Conservation (phyloP, 2,888 invertebrate genomes). For the Pogonocherus hispidulus region DNA sequence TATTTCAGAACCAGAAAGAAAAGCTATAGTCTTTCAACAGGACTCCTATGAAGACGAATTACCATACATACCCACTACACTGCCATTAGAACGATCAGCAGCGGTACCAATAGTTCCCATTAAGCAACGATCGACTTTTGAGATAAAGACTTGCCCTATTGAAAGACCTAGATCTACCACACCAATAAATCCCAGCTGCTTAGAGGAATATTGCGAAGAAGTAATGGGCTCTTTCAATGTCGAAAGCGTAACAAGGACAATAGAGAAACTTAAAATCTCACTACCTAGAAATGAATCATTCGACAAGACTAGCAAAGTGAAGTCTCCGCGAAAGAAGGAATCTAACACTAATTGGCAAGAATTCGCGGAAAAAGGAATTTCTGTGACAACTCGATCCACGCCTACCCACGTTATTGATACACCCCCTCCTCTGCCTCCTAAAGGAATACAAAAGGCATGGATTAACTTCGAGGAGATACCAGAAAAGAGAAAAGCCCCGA, state of each 20-base stretch:
- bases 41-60: slow-evolving; percentile 88
- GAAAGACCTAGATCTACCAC: slow-evolving; percentile 83
- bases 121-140: slow-evolving; percentile 76
- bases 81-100: slow-evolving; percentile 87
- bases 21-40: slow-evolving; percentile 82
- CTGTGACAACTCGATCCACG: slow-evolving; percentile 50
- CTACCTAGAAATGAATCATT: slow-evolving; percentile 69
- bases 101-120: slow-evolving; percentile 87
- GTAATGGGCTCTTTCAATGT: slow-evolving; percentile 59
- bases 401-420: slow-evolving; percentile 50
- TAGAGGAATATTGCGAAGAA: slow-evolving; percentile 79
- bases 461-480: slow-evolving; percentile 91
- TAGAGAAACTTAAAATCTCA: slow-evolving; percentile 79
- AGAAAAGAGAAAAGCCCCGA: slow-evolving; percentile 84
- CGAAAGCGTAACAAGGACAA: slow-evolving; percentile 63
- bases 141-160: slow-evolving; percentile 78
- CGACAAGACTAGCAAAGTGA: slow-evolving; percentile 63
- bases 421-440: slow-evolving; percentile 70
- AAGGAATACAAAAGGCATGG: slow-evolving; percentile 75
- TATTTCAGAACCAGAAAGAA: slow-evolving; percentile 79
- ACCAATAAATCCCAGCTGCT: slow-evolving; percentile 78
- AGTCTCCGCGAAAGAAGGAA: slow-evolving; percentile 71
- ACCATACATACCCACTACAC: slow-evolving; percentile 91
- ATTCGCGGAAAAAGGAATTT: slow-evolving; percentile 76
- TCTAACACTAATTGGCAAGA: slow-evolving; percentile 71